Percentiles rank a stretch among this genome's conserved stretches.
Evolutionary conservation across 2,113 vertebrate species (phyloP).

Genomic region (Heterocephalus glaber): DNA sequence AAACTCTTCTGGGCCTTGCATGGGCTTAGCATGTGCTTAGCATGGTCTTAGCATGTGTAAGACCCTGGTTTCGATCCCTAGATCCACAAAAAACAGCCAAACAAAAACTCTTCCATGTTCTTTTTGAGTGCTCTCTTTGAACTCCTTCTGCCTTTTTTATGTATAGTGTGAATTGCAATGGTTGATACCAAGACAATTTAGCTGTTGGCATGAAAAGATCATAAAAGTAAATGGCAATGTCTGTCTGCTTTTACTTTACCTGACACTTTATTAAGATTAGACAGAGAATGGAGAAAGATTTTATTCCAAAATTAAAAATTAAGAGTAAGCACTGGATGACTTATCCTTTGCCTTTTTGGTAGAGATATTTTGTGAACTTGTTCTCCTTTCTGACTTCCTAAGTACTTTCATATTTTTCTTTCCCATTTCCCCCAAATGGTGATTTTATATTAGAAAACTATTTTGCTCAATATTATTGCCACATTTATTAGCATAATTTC

Average conservation of each 20-base stretch:
- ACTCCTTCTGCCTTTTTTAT: neutral
- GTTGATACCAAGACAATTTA: neutral
- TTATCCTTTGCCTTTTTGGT: rapidly evolving
- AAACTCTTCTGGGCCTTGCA: neutral
- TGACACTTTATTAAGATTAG: neutral
- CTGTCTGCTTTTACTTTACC: neutral
- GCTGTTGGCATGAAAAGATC: neutral
- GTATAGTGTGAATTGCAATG: neutral
- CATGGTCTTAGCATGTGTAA: neutral
- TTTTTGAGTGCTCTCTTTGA: neutral
- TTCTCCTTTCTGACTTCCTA: neutral
- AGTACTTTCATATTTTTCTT: neutral
- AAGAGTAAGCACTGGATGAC: too few relatives aligned
- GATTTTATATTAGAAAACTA: neutral
- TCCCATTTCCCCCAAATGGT: neutral
- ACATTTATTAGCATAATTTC: neutral
- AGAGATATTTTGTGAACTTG: neutral
- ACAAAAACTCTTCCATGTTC: neutral
- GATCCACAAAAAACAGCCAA: neutral
- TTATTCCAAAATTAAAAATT: neutral
- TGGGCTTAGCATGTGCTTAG: too few relatives aligned
- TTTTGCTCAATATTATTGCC: neutral
- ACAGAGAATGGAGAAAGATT: neutral
- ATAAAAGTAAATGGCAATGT: neutral
- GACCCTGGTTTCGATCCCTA: neutral